A percentile compares a stretch with the other conserved stretches of the same genome.
Conservation (phyloP, 2,113 vertebrate genomes). For the Pycnonotus jocosus region DNA sequence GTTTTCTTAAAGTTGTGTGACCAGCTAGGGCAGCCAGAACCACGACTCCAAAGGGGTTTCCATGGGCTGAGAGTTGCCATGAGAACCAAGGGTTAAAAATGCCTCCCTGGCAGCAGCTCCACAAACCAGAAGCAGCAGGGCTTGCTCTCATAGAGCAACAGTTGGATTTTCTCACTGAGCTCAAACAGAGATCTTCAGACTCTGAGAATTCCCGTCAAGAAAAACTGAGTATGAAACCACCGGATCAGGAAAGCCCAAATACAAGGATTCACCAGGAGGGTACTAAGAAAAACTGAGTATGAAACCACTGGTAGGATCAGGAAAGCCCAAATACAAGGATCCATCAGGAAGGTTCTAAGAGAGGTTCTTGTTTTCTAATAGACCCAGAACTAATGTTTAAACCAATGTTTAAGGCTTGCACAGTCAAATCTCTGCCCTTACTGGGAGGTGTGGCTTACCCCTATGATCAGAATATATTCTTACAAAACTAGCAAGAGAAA, state of each 20-base stretch:
- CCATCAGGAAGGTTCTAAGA: neutral
- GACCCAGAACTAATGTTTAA: neutral
- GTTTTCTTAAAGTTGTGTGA: neutral
- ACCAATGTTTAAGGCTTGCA: neutral
- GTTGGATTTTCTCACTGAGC: neutral
- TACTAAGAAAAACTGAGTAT: neutral
- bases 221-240: neutral
- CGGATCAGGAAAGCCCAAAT: neutral
- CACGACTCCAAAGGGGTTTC: neutral
- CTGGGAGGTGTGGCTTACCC: neutral
- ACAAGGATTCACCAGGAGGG: neutral
- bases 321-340: neutral
- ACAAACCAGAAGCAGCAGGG: neutral
- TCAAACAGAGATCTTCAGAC: neutral
- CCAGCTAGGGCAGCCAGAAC: neutral
- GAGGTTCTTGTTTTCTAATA: neutral
- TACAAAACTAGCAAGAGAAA: neutral
- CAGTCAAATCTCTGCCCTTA: neutral
- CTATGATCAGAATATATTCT: neutral
- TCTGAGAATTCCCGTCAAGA: neutral
- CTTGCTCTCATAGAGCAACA: fast-evolving
- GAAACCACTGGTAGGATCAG: neutral
- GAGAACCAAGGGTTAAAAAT: neutral
- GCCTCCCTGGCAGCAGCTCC: neutral
- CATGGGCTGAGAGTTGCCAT: neutral